Evolutionary conservation across 2,888 invertebrate genomes (phyloP), one percentile per base, ranked within the genome.

Genomic region (Deilephila elpenor): DNA sequence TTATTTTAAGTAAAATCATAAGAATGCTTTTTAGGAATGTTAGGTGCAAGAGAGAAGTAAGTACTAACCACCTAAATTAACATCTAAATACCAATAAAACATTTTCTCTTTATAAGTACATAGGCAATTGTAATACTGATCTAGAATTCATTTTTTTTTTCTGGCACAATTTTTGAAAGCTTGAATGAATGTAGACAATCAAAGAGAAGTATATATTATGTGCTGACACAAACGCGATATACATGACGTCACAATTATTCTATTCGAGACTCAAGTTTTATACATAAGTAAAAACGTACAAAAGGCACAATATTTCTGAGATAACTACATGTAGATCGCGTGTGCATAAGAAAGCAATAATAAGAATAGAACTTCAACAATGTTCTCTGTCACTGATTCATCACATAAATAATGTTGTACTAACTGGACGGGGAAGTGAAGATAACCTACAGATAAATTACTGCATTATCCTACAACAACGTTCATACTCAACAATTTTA

Each of bases 81-180:
- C 79, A 77, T 77, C 78, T 83, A 82, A 76, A 77, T 72, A 81
- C 77, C 75, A 76, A 70, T 67, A 67, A 80, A 71, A 79, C 80
- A 75, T 80, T 73, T 67, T 79, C 77, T 82, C 76, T 74, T 79
- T 78, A 78, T 85, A 86, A 84, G 84, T 85, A 86, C 84, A 80
- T 73, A 83, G 82, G 82, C 80, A 80, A 83, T 79, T 71, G 77
- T 86, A 86, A 86, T 86, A 86, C 86, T 86, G 86, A 84, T 84
- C 81, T 75, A 76, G 77, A 83, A 80, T 78, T 81, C 78, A 77
- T 71, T 76, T 75, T 76, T 77, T 51, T 34, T 85, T 84, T 81
- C 82, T 86, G 86, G 86, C 83, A 85, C 84, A 82, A 59, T 74
- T 80, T 80, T 73, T 78, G 77, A 78, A 76, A 78, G 74, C 77